Percentiles rank a stretch among this genome's conserved stretches.
Conservation (phyloP, 92 coral and sea anemone species). For the Plumapathes pennacea region DNA sequence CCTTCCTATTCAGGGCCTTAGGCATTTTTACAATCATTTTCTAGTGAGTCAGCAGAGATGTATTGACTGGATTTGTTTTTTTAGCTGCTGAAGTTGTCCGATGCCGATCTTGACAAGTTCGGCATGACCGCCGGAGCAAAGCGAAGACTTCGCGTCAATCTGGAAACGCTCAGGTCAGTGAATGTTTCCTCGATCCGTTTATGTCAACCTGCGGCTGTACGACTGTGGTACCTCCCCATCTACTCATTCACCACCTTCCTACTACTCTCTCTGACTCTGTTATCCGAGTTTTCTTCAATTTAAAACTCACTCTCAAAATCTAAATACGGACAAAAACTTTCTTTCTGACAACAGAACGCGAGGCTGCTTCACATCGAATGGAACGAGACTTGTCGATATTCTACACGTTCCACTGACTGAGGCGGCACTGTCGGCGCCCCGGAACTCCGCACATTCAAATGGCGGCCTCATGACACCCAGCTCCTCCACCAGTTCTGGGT, state of each 20-base stretch:
- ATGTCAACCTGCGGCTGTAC: too few relatives aligned
- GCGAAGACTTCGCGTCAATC: slow-evolving; percentile 59
- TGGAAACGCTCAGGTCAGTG: slow-evolving; percentile 68
- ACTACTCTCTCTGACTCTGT: neutral
- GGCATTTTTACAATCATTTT: neutral
- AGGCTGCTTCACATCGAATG: slow-evolving; percentile 78
- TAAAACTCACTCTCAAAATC: too few relatives aligned
- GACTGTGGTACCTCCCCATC: neutral
- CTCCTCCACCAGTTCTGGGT: slow-evolving; percentile 3
- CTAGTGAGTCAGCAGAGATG: neutral
- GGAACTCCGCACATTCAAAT: slow-evolving; percentile 14
- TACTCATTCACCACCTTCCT: neutral
- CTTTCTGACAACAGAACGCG: too few relatives aligned
- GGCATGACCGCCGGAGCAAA: slow-evolving; percentile 70
- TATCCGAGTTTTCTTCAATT: too few relatives aligned
- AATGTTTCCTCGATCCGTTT: neutral
- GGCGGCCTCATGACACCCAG: slow-evolving; percentile 26
- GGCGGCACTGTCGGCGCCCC: neutral
- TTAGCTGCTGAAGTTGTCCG: slow-evolving; percentile 68
- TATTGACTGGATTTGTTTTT: neutral
- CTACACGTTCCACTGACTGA: slow-evolving; percentile 39
- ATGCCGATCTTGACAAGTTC: slow-evolving; percentile 65
- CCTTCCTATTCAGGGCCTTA: too few relatives aligned
- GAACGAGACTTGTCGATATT: slow-evolving; percentile 59
- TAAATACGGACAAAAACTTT: too few relatives aligned